Conservation (phyloP, 1,140 invertebrate species). For the Zaprionus ornatus region DNA sequence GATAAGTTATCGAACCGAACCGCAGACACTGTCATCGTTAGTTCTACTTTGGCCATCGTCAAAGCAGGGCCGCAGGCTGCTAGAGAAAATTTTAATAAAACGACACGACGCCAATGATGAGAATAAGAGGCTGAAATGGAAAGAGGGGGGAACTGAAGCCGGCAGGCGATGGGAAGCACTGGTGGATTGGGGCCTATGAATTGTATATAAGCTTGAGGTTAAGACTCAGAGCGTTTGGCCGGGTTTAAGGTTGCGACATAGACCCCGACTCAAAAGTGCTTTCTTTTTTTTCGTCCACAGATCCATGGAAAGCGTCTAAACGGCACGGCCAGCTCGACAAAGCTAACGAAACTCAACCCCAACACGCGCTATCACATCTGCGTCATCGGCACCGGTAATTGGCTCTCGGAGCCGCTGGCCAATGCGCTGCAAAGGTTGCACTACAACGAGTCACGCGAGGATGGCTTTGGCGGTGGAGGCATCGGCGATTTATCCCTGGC, state of each 20-base stretch:
- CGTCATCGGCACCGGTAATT: constrained; percentile 91
- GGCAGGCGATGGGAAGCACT: not conserved
- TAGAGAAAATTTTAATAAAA: constrained; percentile 34
- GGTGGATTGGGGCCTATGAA: constrained; percentile 1
- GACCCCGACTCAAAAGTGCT: constrained; percentile 50
- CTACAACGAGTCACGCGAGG: constrained; percentile 83
- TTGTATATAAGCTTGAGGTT: constrained; percentile 15
- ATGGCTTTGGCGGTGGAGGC: constrained; percentile 10
- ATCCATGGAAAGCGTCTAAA: constrained; percentile 89
- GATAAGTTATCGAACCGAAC: not conserved
- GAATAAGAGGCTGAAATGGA: not conserved
- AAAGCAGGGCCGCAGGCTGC: constrained; percentile 28
- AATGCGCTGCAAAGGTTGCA: constrained; percentile 83
- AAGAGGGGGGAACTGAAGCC: not conserved
- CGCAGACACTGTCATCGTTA: not conserved
- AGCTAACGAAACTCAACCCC: constrained; percentile 89
- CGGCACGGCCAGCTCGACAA: constrained; percentile 88
- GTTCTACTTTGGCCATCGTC: constrained; percentile 2
- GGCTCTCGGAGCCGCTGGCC: constrained; percentile 84
- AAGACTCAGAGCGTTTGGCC: not conserved
- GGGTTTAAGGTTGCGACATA: constrained; percentile 21
- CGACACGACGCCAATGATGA: constrained; percentile 14
- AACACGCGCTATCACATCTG: constrained; percentile 93
- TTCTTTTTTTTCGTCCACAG: constrained; percentile 85
- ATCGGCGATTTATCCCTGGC: constrained; percentile 13